These are phyloP conservation scores for Oligia strigilis DNA, from an alignment of 2,888 invertebrate genomes.

Conservation along the genomic window DNA sequence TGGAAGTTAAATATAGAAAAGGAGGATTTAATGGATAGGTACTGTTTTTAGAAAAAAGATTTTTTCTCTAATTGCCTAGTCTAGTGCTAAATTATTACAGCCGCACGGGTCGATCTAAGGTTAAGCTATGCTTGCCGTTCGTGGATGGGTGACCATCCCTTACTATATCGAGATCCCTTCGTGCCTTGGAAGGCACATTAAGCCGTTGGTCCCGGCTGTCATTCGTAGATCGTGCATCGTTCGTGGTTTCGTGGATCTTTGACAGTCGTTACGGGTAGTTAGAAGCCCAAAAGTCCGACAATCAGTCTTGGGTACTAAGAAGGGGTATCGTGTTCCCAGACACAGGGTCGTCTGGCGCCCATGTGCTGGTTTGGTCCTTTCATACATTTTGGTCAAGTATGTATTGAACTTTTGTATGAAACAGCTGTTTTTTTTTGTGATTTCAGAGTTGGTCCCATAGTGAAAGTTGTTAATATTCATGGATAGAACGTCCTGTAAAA, in stretches of 20 bases:
- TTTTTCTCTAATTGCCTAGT: background rate
- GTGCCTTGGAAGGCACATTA: too few species aligned
- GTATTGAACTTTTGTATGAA: too few species aligned
- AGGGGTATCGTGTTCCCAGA: background rate
- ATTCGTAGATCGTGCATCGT: too few species aligned
- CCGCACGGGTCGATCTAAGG: background rate
- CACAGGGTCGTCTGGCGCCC: too few species aligned
- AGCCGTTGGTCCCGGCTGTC: too few species aligned
- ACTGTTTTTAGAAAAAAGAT: slow-evolving; percentile 14
- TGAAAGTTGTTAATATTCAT: too few species aligned
- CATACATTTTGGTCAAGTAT: too few species aligned
- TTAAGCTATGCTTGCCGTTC: background rate
- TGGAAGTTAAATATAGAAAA: slow-evolving; percentile 33
- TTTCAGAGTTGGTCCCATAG: too few species aligned
- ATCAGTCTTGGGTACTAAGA: background rate
- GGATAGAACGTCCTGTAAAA: too few species aligned
- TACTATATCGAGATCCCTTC: too few species aligned
- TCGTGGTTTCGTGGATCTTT: background rate
- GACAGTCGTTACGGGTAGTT: background rate
- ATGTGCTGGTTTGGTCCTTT: too few species aligned
- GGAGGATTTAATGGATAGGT: slow-evolving; percentile 25
- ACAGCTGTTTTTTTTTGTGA: too few species aligned
- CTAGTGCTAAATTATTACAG: background rate
- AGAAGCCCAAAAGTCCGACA: background rate
- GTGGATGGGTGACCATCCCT: background rate